Conservation (phyloP, 2,888 invertebrate species). For the Oscheius sp. region DNA sequence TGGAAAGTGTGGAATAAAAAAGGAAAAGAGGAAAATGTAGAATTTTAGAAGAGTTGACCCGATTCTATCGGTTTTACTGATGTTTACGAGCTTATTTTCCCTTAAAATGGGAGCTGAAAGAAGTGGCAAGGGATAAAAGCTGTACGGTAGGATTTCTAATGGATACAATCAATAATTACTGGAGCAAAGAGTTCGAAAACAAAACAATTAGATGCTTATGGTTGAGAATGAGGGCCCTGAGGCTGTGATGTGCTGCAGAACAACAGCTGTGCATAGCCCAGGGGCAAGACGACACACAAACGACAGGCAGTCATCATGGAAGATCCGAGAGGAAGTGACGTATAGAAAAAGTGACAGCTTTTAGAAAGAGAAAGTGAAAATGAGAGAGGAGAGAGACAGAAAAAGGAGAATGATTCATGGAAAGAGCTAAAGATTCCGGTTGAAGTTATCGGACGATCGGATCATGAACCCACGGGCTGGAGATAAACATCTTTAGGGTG, state of each 20-base stretch:
- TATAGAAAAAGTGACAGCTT: conserved; percentile 25
- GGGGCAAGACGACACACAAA: conserved; percentile 3
- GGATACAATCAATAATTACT: neutral
- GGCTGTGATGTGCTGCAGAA: neutral
- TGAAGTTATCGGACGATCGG: neutral
- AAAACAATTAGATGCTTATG: neutral
- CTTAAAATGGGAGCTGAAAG: neutral
- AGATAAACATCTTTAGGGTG: neutral
- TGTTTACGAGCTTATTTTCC: too few species aligned
- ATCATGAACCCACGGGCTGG: neutral
- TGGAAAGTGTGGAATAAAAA: neutral
- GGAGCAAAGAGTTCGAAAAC: neutral
- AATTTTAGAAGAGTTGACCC: too few species aligned
- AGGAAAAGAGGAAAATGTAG: neutral
- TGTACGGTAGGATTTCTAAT: neutral
- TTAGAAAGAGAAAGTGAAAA: neutral
- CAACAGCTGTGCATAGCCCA: neutral
- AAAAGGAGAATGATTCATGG: neutral
- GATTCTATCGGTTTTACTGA: too few species aligned
- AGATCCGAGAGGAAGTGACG: conserved; percentile 17
- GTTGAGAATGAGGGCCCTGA: neutral
- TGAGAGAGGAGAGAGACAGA: neutral
- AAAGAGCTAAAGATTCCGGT: neutral
- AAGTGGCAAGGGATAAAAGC: too few species aligned
- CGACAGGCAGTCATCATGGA: conserved; percentile 15